Base-by-base conservation (phyloP, 2,888 invertebrate genomes). In the Sphaerophoria taeniata region DNA sequence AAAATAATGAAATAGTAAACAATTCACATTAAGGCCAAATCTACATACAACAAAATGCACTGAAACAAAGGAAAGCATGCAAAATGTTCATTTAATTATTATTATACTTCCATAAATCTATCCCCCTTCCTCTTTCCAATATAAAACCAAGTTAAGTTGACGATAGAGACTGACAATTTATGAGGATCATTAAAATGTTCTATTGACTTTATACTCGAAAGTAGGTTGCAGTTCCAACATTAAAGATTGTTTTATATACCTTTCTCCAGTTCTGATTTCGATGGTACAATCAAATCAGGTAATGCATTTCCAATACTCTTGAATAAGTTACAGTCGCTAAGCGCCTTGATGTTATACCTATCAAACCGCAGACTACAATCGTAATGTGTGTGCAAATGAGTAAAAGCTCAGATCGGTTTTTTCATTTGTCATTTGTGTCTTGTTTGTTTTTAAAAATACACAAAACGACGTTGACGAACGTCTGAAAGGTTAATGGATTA, bases 401-500 rank as follows among this genome's bases (percentile, higher is more conserved):
- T 63, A 34, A 63, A 49, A 63, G 47, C 6, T 63, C 63, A 34
- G 49, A 63, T 65, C 47, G 24, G 47, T 43, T 11, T 14, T 36
- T 56, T n/a, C n/a, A 12, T 55, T 31, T 36, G 36, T 11, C 39
- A 16, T 61, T 69, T 34, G 9, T 24, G 24, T 24, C 24, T 24
- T 24, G 33, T 43, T 39, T 12, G 2, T 43, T 6, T 3, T 11
- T 24, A 14, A 9, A 43, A 43, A 49, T 14, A 47, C 65, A 58
- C 24, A 24, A 24, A 24, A 24, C 24, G 24, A 24, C 24, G 24
- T 24, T 24, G 24, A 71, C 55, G 53, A 76, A 76, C 60, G 80
- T 85, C 84, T 85, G 80, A 80, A 72, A 80, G 84, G 80, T 85
- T 85, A 85, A 85, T 85, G 84, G 84, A 85, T 85, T 85, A 85